Conservation (phyloP, 2,113 vertebrate species). For the Cepphus grylle region DNA sequence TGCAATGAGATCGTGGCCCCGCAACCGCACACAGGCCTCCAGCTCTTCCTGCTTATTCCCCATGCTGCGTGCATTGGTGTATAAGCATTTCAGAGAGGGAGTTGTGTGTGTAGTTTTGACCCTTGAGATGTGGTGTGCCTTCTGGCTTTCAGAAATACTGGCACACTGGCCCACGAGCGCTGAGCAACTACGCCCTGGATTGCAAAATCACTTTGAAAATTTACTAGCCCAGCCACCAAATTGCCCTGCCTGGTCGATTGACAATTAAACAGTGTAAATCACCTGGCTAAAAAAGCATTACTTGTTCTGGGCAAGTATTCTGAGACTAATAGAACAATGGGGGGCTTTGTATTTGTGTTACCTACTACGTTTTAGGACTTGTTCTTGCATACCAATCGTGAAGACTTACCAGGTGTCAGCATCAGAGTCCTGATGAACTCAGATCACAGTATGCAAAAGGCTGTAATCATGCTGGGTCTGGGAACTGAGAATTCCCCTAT, state of each 20-base stretch:
- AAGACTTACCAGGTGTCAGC: background rate
- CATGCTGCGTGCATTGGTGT: too few relatives aligned
- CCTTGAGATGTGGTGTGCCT: too few relatives aligned
- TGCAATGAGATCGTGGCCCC: too few relatives aligned
- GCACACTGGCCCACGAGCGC: too few relatives aligned
- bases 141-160: too few relatives aligned
- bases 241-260: background rate
- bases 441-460: background rate
- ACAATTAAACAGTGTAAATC: background rate
- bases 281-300: background rate
- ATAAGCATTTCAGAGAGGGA: too few relatives aligned
- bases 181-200: too few relatives aligned
- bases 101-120: too few relatives aligned
- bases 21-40: too few relatives aligned
- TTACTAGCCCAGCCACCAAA: background rate
- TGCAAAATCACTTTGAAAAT: background rate
- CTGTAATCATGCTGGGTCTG: background rate
- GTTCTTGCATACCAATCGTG: background rate
- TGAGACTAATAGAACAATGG: background rate
- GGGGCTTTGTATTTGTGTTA: background rate
- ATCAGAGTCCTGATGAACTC: background rate
- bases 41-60: too few relatives aligned
- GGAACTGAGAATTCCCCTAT: background rate
- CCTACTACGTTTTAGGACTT: background rate
- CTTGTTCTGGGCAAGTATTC: background rate